Conservation (phyloP, 37 sponge, comb jelly and placozoan species). For the Agelas oroides region DNA sequence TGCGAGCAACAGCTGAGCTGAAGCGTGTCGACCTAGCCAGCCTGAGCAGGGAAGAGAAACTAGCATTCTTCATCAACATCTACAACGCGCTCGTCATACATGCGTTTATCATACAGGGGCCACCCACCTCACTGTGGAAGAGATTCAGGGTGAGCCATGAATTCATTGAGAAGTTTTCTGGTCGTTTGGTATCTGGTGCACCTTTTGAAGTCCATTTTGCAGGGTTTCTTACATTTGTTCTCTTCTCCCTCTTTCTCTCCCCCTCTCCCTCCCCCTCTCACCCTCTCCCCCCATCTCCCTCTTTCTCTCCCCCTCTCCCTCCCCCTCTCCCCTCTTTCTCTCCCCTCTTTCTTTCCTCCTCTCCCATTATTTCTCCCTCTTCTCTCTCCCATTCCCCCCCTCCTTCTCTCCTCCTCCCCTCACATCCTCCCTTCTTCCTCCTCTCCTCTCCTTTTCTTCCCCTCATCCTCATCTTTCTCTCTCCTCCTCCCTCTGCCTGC, state of each 20-base stretch:
- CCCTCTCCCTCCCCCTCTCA: too few relatives aligned
- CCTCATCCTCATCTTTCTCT: neutral
- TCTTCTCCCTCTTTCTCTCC: neutral
- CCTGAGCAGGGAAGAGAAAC: conserved; percentile 69
- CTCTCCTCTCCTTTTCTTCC: neutral
- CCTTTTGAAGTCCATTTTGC: neutral
- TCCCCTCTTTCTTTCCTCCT: neutral
- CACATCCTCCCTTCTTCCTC: too few relatives aligned
- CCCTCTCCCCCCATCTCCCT: too few relatives aligned
- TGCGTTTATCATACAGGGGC: conserved; percentile 91
- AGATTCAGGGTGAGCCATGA: conserved; percentile 71
- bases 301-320: too few relatives aligned
- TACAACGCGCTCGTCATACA: conserved; percentile 97
- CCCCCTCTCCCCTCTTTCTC: too few relatives aligned
- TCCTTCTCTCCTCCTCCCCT: neutral
- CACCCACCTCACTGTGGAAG: conserved; percentile 81
- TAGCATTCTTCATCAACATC: conserved; percentile 95
- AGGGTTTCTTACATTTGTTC: neutral
- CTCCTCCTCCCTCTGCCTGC: neutral
- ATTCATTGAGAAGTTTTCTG: too few relatives aligned
- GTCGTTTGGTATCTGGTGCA: too few relatives aligned
- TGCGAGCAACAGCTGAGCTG: conserved; percentile 85
- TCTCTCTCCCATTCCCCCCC: neutral
- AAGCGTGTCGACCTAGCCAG: conserved; percentile 80
- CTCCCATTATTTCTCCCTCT: neutral